phyloP scores from a whole-genome alignment of 2,888 invertebrate species.

The Anoncus sp. region DNA sequence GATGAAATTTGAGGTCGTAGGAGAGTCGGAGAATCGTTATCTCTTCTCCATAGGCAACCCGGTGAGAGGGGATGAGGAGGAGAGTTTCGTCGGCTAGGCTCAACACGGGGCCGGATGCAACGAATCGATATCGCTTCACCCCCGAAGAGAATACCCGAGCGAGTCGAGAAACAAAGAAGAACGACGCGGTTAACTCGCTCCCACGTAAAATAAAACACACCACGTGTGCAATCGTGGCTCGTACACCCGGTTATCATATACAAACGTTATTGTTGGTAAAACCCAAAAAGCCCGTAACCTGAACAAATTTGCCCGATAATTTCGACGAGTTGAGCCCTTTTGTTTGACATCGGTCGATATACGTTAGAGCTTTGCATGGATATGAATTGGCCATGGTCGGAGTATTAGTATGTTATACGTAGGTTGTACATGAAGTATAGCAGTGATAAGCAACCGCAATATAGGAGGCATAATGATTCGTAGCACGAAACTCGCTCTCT shows the following conservation, averaged over 20 bases:
- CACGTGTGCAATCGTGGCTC: constrained; percentile 38
- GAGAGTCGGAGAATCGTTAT: constrained; percentile 48
- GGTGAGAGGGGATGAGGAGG: no score
- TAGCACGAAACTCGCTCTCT: constrained; percentile 52
- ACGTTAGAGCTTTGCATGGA: neutral
- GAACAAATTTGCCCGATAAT: neutral
- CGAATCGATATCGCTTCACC: constrained; percentile 54
- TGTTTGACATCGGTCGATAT: neutral
- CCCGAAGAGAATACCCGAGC: constrained; percentile 11
- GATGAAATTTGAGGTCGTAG: constrained; percentile 11
- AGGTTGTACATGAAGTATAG: constrained; percentile 22
- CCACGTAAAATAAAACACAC: constrained; percentile 26
- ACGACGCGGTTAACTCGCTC: constrained; percentile 44
- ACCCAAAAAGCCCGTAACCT: neutral
- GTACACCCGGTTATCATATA: constrained; percentile 10
- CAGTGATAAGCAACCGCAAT: constrained; percentile 51
- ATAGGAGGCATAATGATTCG: constrained; percentile 56
- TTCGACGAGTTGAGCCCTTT: neutral
- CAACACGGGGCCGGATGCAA: constrained; percentile 36
- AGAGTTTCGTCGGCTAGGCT: constrained; percentile 32
- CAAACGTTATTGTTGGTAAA: neutral
- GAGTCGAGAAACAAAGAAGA: constrained; percentile 28
- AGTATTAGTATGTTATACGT: constrained; percentile 13
- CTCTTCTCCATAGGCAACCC: constrained; percentile 48
- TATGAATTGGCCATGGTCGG: neutral